These are phyloP conservation scores for Acholoe squamosa DNA, from an alignment of 2,888 invertebrate species.

Conservation along the genomic window DNA sequence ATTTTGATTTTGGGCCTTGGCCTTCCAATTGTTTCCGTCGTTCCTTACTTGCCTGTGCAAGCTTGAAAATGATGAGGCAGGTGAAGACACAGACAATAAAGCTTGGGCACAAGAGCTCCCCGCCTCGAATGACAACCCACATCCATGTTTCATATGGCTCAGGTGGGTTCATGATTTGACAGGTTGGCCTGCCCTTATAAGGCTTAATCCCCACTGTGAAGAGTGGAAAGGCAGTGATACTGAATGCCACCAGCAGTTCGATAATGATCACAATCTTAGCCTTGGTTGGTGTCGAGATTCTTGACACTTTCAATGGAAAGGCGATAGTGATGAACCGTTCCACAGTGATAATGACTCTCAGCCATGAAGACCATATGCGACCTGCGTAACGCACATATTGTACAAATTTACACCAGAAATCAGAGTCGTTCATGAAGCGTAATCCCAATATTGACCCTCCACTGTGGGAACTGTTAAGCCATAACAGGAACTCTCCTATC, in stretches of 20 bases:
- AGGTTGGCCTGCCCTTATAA: not conserved
- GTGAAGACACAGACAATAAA: slow-evolving; percentile 60
- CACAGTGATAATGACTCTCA: slow-evolving; percentile 63
- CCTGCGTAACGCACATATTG: slow-evolving; percentile 50
- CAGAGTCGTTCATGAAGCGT: slow-evolving; percentile 23
- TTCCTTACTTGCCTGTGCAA: slow-evolving; percentile 29
- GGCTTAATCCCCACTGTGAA: slow-evolving; percentile 40
- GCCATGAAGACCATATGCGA: slow-evolving; percentile 60
- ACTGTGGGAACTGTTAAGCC: slow-evolving; percentile 47
- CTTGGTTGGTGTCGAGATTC: slow-evolving; percentile 59
- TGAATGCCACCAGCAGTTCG: slow-evolving; percentile 45
- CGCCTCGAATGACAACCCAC: slow-evolving; percentile 59
- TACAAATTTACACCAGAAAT: slow-evolving; percentile 60
- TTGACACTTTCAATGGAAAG: slow-evolving; percentile 58
- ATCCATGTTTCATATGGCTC: slow-evolving; percentile 57
- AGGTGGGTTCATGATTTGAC: slow-evolving; percentile 44
- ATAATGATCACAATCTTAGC: slow-evolving; percentile 60
- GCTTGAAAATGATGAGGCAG: slow-evolving; percentile 54
- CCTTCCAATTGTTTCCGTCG: slow-evolving; percentile 40
- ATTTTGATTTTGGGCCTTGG: slow-evolving; percentile 8
- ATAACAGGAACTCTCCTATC: slow-evolving; percentile 57
- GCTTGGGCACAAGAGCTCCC: slow-evolving; percentile 58
- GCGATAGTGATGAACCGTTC: slow-evolving; percentile 62
- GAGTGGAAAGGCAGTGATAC: slow-evolving; percentile 25
- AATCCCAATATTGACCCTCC: slow-evolving; percentile 34